Conservation (phyloP, 2,888 invertebrate species). For the Helobdella robusta region DNA sequence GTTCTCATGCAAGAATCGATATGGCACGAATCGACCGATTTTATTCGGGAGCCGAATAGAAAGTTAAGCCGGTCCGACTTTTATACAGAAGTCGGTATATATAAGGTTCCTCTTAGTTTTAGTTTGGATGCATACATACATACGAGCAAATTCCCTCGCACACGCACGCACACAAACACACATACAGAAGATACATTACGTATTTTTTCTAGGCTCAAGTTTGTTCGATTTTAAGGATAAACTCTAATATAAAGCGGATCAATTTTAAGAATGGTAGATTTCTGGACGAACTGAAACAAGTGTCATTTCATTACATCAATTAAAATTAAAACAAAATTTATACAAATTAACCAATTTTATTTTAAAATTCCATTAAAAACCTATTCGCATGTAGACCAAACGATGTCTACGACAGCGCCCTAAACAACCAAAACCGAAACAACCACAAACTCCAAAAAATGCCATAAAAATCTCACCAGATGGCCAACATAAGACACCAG, state of each 20-base stretch:
- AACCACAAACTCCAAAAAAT: not conserved
- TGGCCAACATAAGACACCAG: constrained; percentile 46
- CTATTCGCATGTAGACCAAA: too few species aligned
- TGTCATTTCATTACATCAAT: not conserved
- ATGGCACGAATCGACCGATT: not conserved
- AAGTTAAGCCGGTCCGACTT: not conserved
- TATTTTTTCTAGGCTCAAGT: constrained; percentile 18
- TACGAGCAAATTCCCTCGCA: not conserved
- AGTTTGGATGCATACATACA: not conserved
- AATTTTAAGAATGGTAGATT: constrained; percentile 11
- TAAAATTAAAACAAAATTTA: not conserved
- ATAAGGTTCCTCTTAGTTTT: constrained; percentile 1
- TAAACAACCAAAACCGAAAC: not conserved
- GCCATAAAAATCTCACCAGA: constrained; percentile 44
- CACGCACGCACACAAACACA: not conserved
- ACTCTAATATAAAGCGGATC: constrained; percentile 18
- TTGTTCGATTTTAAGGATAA: constrained; percentile 19
- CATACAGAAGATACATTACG: not conserved
- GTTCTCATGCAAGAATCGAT: constrained; percentile 10
- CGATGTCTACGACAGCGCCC: not conserved
- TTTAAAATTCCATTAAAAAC: too few species aligned
- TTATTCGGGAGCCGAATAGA: not conserved
- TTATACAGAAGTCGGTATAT: constrained; percentile 21
- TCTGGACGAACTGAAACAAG: constrained; percentile 18
- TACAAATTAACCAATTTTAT: too few species aligned